Evolutionary conservation across 2,888 invertebrate species (phyloP), one percentile per base, ranked within the genome.

Genomic region (Drosophila phalerata): DNA sequence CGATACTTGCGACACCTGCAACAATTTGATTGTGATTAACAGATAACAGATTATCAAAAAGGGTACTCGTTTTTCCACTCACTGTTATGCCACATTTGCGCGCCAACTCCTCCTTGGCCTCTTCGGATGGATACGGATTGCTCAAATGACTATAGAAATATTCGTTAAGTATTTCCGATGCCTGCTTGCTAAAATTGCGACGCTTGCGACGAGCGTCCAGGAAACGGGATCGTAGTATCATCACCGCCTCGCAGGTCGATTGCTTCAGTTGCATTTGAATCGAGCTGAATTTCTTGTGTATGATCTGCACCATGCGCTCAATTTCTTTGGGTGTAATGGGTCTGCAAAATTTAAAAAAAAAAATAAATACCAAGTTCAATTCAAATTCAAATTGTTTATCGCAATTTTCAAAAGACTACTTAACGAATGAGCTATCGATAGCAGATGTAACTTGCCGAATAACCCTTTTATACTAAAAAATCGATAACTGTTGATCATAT

Each of bases 101-200:
- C 62, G 99, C 99, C 93, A 99, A 95, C 93, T 99, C 99, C 94
- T 99, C 99, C 93, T 99, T 99, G 79, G 99, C 99, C 94, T 99
- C 99, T 94, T 99, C 99, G 92, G 98, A 98, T 78, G 99, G 99
- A 94, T 99, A 99, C 32, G 99, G 99, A 95, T 99, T 99, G 92
- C 98, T 98, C 90, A 99, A 95, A 94, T 99, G 99, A 89, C 99
- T 99, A 94, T 99, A 99, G 94, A 99, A 99, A 93, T 99, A 99
- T 94, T 99, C 99, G 93, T 99, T 99, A 88, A 99, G 95, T 90
- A 99, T 98, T 94, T 99, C 99, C 28, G 99, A 99, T 62, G 99
- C 99, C 93, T 99, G 99, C 94, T 99, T 99, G 95, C 98, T 99
- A 94, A 99, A 99, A 94, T 99, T 99, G 90, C 99, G 96, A 85